A percentile compares a stretch with the other conserved stretches of the same genome.
Conservation (phyloP, 2,797 vertebrate genomes). For the Anguilla anguilla region DNA sequence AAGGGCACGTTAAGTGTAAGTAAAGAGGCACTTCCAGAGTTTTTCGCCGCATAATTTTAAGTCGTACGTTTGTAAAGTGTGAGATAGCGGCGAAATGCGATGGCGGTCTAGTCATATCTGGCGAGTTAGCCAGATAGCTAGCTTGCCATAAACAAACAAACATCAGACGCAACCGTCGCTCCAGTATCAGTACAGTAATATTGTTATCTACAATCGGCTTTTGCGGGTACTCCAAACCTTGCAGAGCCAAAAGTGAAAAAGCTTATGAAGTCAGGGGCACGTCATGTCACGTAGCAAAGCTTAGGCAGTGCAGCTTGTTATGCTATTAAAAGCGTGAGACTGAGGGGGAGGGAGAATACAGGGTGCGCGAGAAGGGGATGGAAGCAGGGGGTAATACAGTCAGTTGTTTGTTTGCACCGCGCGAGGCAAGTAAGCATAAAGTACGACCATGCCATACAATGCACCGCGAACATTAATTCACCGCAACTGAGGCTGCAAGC, state of each 20-base stretch:
- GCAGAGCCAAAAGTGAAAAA: slow-evolving; percentile 24
- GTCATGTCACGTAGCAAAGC: background rate
- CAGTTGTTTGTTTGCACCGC: background rate
- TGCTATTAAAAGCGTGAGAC: slow-evolving; percentile 37
- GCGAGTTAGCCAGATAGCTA: slow-evolving; percentile 19
- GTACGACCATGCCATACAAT: background rate
- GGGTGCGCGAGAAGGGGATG: slow-evolving; percentile 7
- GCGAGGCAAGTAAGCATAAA: background rate
- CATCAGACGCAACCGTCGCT: slow-evolving; percentile 33
- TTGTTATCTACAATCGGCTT: background rate
- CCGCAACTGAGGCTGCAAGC: too few relatives aligned
- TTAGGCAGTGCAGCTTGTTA: slow-evolving; percentile 49
- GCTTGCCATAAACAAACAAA: slow-evolving; percentile 52
- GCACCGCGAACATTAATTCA: background rate
- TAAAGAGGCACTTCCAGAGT: too few relatives aligned
- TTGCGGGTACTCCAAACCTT: background rate
- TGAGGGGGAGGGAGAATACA: slow-evolving; percentile 25
- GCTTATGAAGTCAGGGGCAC: background rate
- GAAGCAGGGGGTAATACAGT: slow-evolving; percentile 11
- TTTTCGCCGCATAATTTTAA: background rate
- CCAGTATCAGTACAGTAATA: background rate
- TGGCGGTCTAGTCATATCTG: slow-evolving; percentile 45
- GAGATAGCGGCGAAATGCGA: slow-evolving; percentile 59
- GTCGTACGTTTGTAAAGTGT: background rate
- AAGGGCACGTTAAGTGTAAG: background rate